Percentiles rank a stretch among this genome's conserved stretches.
phyloP scores from a whole-genome alignment of 2,888 invertebrate species.

The Plagodis dolabraria region DNA sequence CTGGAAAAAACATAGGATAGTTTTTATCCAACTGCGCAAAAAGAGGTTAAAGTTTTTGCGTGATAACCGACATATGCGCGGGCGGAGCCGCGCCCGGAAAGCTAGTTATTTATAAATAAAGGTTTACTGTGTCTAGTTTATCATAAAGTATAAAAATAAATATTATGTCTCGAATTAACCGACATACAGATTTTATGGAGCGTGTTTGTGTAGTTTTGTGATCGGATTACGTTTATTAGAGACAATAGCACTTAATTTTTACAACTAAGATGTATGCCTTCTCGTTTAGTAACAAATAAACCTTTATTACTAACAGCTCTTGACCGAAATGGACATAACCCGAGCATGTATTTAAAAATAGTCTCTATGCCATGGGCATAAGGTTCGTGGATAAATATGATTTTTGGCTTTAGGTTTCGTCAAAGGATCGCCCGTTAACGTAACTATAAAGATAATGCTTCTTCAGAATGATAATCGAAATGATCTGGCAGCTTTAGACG shows the following conservation, averaged over 20 bases:
- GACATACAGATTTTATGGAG: slow-evolving; percentile 5
- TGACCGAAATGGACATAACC: slow-evolving; percentile 11
- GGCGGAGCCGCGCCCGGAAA: no score
- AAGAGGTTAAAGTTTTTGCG: no score
- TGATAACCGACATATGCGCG: no score
- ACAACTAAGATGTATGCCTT: slow-evolving; percentile 20
- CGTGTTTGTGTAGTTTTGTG: background rate
- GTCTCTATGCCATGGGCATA: slow-evolving; percentile 13
- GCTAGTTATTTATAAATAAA: no score
- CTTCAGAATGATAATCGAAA: slow-evolving; percentile 34
- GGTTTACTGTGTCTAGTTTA: no score
- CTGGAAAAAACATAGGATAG: no score
- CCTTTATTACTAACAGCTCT: slow-evolving; percentile 25
- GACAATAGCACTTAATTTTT: slow-evolving; percentile 23
- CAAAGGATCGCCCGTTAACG: slow-evolving; percentile 33
- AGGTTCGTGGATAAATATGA: slow-evolving; percentile 8
- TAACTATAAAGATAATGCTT: slow-evolving; percentile 40
- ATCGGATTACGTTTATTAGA: slow-evolving; percentile 19
- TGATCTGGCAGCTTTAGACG: slow-evolving; percentile 14
- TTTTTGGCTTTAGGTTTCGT: slow-evolving; percentile 22
- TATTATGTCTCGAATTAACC: no score
- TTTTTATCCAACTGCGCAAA: no score
- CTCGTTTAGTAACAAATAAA: slow-evolving; percentile 24
- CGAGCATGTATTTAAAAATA: slow-evolving; percentile 2
- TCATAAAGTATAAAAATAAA: no score